Percentiles rank a stretch among this genome's conserved stretches.
Conservation (phyloP, 2,888 invertebrate genomes). For the Onthophagus sagittarius region DNA sequence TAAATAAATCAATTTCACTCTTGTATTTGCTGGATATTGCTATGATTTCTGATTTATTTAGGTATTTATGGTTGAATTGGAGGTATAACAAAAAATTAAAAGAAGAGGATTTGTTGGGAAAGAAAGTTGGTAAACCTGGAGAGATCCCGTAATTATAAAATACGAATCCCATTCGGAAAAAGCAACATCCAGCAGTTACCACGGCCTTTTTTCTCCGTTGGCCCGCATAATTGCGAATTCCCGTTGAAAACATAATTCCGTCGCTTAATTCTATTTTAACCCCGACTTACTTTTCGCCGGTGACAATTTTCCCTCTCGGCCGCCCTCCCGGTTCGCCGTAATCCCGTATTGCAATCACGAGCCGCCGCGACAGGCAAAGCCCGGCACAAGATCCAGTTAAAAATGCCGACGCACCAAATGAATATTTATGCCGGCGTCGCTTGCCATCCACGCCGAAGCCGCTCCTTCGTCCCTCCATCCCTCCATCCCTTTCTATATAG, state of each 20-base stretch:
- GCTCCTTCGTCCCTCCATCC: not conserved
- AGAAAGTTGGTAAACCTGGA: not conserved
- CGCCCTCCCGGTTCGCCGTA: not conserved
- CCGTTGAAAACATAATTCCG: not conserved
- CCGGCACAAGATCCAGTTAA: slow-evolving; percentile 7
- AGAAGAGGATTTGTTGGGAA: not conserved
- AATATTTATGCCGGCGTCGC: slow-evolving; percentile 18
- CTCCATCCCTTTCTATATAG: not conserved
- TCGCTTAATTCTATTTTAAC: not conserved
- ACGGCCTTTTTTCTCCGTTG: not conserved
- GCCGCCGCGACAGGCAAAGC: not conserved
- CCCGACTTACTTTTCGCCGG: not conserved
- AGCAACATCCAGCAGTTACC: not conserved
- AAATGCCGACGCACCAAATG: slow-evolving; percentile 16
- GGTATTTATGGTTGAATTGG: not conserved
- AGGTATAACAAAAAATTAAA: not conserved
- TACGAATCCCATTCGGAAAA: not conserved
- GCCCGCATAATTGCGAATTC: not conserved
- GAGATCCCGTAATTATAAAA: not conserved
- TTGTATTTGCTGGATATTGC: too few relatives aligned
- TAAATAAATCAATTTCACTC: too few relatives aligned
- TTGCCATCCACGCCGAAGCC: not conserved
- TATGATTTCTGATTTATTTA: too few relatives aligned
- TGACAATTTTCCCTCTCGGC: not conserved
- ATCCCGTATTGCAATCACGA: not conserved